A percentile compares a stretch with the other conserved stretches of the same genome.
Conservation (phyloP, 2,797 vertebrate genomes). For the Phataginus tetradactyla region DNA sequence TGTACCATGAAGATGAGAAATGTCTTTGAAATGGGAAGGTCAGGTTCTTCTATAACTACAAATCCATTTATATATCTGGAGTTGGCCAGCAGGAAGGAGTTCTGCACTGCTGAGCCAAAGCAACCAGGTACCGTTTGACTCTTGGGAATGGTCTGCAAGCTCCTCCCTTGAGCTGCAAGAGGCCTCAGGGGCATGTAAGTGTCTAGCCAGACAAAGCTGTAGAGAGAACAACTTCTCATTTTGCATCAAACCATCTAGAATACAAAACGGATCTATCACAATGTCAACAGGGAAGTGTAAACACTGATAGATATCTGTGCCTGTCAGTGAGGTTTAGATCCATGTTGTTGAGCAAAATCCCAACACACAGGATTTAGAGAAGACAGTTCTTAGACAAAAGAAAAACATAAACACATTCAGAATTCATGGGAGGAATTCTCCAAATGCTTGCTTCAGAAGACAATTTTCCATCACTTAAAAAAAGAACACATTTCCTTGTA, state of each 20-base stretch:
- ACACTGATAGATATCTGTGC: too few relatives aligned
- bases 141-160: accelerated
- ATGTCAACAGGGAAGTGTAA: not conserved
- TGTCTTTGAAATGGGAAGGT: not conserved
- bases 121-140: accelerated
- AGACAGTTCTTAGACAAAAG: not conserved
- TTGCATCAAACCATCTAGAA: slow-evolving; percentile 4
- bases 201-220: not conserved
- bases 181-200: accelerated
- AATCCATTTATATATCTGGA: not conserved
- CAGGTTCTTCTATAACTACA: not conserved
- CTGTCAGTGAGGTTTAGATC: not conserved
- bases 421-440: not conserved
- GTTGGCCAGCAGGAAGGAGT: not conserved
- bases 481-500: not conserved
- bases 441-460: slow-evolving; percentile 28
- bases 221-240: not conserved
- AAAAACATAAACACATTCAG: not conserved
- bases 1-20: not conserved
- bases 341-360: not conserved
- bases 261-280: not conserved
- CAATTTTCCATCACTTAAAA: not conserved
- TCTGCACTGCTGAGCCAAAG: accelerated
- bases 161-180: not conserved
- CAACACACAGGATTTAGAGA: not conserved